Base-by-base conservation (phyloP, 2,888 invertebrate genomes). In the Pantelozetes paolii region DNA sequence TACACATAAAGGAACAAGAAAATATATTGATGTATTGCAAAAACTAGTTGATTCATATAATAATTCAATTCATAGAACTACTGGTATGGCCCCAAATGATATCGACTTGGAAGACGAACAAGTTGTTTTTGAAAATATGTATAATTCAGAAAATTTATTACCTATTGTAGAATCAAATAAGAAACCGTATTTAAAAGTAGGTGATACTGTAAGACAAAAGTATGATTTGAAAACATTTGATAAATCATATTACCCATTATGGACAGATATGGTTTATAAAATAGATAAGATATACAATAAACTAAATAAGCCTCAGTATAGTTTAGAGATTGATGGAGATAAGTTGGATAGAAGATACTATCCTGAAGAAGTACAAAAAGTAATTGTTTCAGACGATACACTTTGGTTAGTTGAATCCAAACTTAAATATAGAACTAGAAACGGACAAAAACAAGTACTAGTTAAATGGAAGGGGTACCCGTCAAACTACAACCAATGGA, bases 1-100 rank as follows among this genome's bases (percentile, higher is more conserved):
- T 64, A 79, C 78, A 1, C 71, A 72, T 15, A 74, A 76, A 11
- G 40, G 40, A 9, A 40, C 67, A 23, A 20, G 20, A 67, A 67
- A 32, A 20, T 73, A 50, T 20, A 30, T 42, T 1, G 67, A 67
- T 26, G 42, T 40, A 13, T 13, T 67, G 2, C 2, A 40, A 9
- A 11, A 20, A 8, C 2, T 67, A 13, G 23, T 67, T 11, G 1
- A 40, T 13, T 20, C 23, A 9, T 67, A 67, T 42, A 67, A 67
- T 67, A 67, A 23, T 13, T 2, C 23, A 20, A 15, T 6, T 13
- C 67, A 67, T 23, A 2, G 23, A 20, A 23, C 40, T 30, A 59
- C 18, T 20, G n/a, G n/a, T 40, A 23, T 69, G 26, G 36, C 30
- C 1, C 70, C 70, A 3, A 15, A 6, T 13, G 2, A 42, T 1